Base-by-base conservation (phyloP, 2,888 invertebrate genomes). In the Rhimphoctona megacephalus region DNA sequence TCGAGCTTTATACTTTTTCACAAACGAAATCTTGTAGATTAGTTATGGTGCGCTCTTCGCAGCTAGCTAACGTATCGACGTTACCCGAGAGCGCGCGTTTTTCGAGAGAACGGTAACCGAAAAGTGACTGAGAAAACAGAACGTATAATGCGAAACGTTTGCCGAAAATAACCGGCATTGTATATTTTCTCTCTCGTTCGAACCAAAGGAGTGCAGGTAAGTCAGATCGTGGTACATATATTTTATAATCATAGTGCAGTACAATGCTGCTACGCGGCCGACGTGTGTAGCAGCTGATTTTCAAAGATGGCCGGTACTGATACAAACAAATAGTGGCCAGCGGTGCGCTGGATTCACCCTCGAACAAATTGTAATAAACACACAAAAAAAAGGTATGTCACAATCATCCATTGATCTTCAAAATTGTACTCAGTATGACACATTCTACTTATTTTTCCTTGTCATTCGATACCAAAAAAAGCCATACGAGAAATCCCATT, bases 291-390 rank as follows among this genome's bases (percentile, higher is more conserved):
- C 92, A 92, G 92, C 92, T 92, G 92, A 91, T 90, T 83, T 88
- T 82, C 89, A 91, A 92, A 92, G 90, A 92, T 92, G 92, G 92
- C 92, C 89, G 91, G 81, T 83, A 85, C 83, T 86, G 89, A 90
- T 88, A 90, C 90, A 91, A 92, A 92, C 91, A 92, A 92, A 92
- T 91, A 90, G 89, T 89, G 87, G 81, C 88, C 88, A 90, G 82
- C 88, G 87, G 86, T 87, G 85, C 67, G 85, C 89, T 88, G 85
- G 70, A 88, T 85, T 88, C 81, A 79, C 85, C 54, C 73, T 78
- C 87, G 81, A 82, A 73, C 49, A 73, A 83, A 73, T 30, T 77
- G 66, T 52, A 73, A 72, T 69, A 80, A 74, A 84, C 43, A 74
- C 72, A 73, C 22, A 74, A 81, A 57, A 80, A 80, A 74, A 85